Evolutionary conservation across 2,888 invertebrate genomes (phyloP), one percentile per base, ranked within the genome.

Genomic region (Cephus sareptanus): DNA sequence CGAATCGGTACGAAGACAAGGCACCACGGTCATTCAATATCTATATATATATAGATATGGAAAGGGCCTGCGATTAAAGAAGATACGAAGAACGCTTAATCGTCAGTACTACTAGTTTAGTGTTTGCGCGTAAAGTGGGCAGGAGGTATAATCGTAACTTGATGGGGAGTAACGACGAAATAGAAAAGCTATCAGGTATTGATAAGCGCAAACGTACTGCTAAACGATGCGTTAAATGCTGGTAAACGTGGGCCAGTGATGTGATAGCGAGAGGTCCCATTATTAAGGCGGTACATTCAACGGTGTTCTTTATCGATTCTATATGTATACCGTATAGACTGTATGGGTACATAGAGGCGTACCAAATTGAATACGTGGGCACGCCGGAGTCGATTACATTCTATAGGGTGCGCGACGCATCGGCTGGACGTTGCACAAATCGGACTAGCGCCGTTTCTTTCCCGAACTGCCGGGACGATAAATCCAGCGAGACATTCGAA

Each of bases 401-500:
- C 56, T 56, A 56, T 56, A 56, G 56, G 23, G 56, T 56, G 56
- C 23, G 56, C 56, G 56, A 56, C 56, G 56, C 56, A 23, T 56
- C 56, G 56, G 23, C 56, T 56, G 56, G 9, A 56, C 56, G 56
- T 56, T 56, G 56, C 56, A 56, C 56, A 56, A 56, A 56, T 56
- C 56, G 56, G 56, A 56, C 56, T 56, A 56, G 56, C 56, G 56
- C 56, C 56, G 56, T 56, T 56, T 56, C 56, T 56, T 56, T 56
- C 23, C 56, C 56, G 56, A 56, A 56, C 56, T 56, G 56, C 56
- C 56, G 6, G 74, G 75, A 34, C 79, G 77, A 79, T 79, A 79
- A 79, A 79, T 79, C 74, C 77, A 15, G 69, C 70, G 71, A 75
- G 79, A 79, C 77, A 74, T 75, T 77, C 77, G 79, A 79, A 79